Base-by-base conservation (phyloP, 2,797 vertebrate species). In the Danio choprae region DNA sequence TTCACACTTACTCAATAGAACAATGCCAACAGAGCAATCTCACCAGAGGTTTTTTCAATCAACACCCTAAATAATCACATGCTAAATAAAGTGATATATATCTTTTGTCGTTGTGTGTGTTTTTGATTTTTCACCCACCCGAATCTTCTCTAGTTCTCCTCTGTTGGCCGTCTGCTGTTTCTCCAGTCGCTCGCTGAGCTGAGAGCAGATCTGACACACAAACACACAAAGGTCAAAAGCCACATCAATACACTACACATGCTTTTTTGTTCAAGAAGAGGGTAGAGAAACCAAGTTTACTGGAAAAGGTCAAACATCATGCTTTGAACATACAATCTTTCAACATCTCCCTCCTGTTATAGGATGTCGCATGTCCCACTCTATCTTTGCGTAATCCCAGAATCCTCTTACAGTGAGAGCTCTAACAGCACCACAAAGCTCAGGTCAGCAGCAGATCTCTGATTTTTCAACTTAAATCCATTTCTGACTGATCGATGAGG, bases 141-240 rank as follows among this genome's bases (percentile, higher is more conserved):
- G 91, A 84, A 99, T 99, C 89, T 98, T 98, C 88, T 99, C 98
- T 85, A 99, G 95, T 86, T 99, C 98, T 69, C 95, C 94, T 89
- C 94, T 94, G 88, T 95, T 98, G 88, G 96, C 94, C 0, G 96
- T 92, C 92, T 99, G 98, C 74, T 99, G 98, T 88, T 98, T 98
- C 92, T 99, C 98, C 87, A 99, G 90, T 81, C 98, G 94, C 88
- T 98, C 96, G 7, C 98, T 99, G 89, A 99, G 93, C 91, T 99
- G 98, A 87, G 98, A 99, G 92, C 98, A 99, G 91, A 99, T 99
- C 98, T 99, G 85, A 83, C 38, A 85, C 59, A 87, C 9, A 86
- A 56, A 84, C 22, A 84, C 51, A 84, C 36, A 87, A 38, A 82
- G 65, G 65, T 78, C 29, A 69, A 69, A 4, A 46, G 59, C n/a